These are phyloP conservation scores for Siphlonurus alternatus DNA, from an alignment of 2,888 invertebrate species.

Conservation along the genomic window DNA sequence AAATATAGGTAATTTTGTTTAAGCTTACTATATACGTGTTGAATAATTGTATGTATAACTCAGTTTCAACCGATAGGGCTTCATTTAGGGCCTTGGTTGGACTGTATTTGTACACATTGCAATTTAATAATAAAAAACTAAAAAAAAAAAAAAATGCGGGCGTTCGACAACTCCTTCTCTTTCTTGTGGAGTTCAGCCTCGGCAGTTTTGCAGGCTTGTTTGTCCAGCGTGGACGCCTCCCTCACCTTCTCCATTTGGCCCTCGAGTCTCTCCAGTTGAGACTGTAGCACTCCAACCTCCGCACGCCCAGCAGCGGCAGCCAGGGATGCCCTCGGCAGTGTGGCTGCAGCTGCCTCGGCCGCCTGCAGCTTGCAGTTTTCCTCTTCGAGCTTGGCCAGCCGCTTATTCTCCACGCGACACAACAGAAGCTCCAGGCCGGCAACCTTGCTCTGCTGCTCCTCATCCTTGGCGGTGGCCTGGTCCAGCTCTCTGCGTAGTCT, in stretches of 20 bases:
- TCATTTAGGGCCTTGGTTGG: slow-evolving; percentile 42
- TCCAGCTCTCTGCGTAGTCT: slow-evolving; percentile 22
- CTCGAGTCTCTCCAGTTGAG: slow-evolving; percentile 45
- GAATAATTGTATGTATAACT: no score
- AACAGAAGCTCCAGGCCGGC: slow-evolving; percentile 28
- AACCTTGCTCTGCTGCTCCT: slow-evolving; percentile 20
- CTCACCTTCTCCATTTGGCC: slow-evolving; percentile 33
- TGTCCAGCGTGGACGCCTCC: slow-evolving; percentile 44
- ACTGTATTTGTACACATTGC: no score
- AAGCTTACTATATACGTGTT: no score
- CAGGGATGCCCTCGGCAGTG: no score
- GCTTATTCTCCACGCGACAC: slow-evolving; percentile 26
- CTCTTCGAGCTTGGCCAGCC: slow-evolving; percentile 27
- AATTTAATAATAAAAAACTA: no score
- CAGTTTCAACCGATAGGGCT: no score
- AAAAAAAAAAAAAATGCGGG: slow-evolving; percentile 43
- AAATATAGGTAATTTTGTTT: no score
- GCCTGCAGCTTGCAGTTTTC: slow-evolving; percentile 29
- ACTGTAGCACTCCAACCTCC: slow-evolving; percentile 26
- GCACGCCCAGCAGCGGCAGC: no score
- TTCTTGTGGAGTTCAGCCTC: slow-evolving; percentile 51
- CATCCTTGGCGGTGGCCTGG: slow-evolving; percentile 25
- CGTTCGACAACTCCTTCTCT: slow-evolving; percentile 46
- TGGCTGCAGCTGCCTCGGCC: background rate
- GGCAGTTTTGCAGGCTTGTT: slow-evolving; percentile 48